A percentile compares a stretch with the other conserved stretches of the same genome.
phyloP scores from a whole-genome alignment of 2,113 vertebrate species.

The Mesitornis unicolor region DNA sequence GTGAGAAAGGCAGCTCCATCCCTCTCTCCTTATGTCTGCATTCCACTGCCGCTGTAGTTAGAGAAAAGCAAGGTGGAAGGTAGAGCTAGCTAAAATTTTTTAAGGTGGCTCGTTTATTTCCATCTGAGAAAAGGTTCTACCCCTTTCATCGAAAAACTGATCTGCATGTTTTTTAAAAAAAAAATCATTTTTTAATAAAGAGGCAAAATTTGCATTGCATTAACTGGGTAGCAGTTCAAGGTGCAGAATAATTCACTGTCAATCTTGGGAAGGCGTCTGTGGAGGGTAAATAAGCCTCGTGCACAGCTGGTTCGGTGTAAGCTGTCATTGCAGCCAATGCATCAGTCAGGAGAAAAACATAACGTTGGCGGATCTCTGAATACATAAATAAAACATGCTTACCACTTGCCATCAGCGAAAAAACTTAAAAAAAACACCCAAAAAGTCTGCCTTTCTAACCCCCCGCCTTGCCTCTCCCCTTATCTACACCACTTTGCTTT shows the following conservation, averaged over 20 bases:
- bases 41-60: accelerated
- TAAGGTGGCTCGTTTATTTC: background rate
- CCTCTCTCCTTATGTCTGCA: background rate
- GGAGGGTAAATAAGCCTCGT: conserved; percentile 21
- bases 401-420: conserved; percentile 44
- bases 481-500: background rate
- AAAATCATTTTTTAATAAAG: background rate
- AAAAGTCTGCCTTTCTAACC: background rate
- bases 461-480: too few relatives aligned
- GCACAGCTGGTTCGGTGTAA: background rate
- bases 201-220: background rate
- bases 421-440: background rate
- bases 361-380: background rate
- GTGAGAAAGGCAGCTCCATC: background rate
- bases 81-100: background rate
- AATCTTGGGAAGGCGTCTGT: background rate
- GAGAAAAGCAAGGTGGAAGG: background rate
- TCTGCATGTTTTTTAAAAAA: background rate
- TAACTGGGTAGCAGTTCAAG: background rate
- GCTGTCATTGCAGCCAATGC: conserved; percentile 46
- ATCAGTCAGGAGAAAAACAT: conserved; percentile 41
- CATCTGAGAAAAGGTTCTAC: background rate
- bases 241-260: conserved; percentile 15
- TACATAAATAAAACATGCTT: conserved; percentile 68
- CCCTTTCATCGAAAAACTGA: background rate